phyloP scores from a whole-genome alignment of 2,888 invertebrate genomes.

The Mystacides longicornis region DNA sequence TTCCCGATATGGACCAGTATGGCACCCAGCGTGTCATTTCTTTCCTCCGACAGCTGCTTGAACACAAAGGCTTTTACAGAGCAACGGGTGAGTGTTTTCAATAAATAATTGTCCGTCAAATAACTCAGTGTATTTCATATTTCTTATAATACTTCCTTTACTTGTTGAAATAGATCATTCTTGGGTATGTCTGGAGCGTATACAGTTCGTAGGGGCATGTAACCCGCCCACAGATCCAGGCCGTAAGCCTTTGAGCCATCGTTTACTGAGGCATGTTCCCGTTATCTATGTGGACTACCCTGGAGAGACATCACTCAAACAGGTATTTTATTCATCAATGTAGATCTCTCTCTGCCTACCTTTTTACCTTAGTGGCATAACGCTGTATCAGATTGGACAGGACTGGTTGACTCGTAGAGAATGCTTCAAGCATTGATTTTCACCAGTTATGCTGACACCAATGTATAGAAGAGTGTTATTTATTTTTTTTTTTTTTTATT shows the following conservation, averaged over 20 bases:
- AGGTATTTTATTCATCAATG: too few species aligned
- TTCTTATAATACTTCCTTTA: too few species aligned
- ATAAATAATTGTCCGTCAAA: too few species aligned
- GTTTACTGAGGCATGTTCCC: conserved; percentile 88
- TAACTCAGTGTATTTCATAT: too few species aligned
- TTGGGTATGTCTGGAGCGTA: conserved; percentile 95
- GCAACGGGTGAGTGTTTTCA: conserved; percentile 50
- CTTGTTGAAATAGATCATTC: conserved; percentile 67
- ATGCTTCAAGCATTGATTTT: too few species aligned
- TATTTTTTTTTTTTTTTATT: too few species aligned
- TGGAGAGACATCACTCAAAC: conserved; percentile 93
- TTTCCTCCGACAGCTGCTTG: conserved; percentile 94
- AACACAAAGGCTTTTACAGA: conserved; percentile 88
- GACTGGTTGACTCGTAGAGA: too few species aligned
- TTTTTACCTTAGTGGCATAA: too few species aligned
- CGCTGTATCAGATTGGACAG: too few species aligned
- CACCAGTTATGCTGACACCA: too few species aligned
- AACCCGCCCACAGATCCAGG: conserved; percentile 99
- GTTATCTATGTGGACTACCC: conserved; percentile 99
- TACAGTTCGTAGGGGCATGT: conserved; percentile 99
- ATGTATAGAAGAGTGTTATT: too few species aligned
- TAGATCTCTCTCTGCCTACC: too few species aligned
- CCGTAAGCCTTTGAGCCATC: conserved; percentile 87
- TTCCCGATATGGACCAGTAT: conserved; percentile 98
- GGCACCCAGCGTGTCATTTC: conserved; percentile 98